A percentile compares a stretch with the other conserved stretches of the same genome.
These are phyloP conservation scores for Apteryx owenii DNA, from an alignment of 2,113 vertebrate species.

Conservation along the genomic window DNA sequence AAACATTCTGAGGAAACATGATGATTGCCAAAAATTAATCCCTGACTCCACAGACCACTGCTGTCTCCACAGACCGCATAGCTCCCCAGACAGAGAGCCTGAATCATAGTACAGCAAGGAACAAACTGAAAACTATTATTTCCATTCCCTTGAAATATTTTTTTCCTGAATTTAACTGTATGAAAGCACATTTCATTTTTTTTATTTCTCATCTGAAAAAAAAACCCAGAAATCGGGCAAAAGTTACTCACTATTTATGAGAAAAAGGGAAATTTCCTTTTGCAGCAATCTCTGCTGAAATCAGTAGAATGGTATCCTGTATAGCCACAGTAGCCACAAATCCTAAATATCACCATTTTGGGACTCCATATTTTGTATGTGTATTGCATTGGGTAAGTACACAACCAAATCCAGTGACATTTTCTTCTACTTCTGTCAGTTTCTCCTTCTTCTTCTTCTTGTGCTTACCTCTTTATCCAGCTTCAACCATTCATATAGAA, in stretches of 20 bases:
- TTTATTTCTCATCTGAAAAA: neutral
- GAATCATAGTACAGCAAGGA: neutral
- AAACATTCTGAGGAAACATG: neutral
- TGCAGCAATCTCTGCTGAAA: neutral
- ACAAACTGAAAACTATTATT: neutral
- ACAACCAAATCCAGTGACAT: accelerated
- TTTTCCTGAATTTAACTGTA: neutral
- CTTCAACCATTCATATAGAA: neutral
- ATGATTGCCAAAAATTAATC: neutral
- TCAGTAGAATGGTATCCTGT: neutral
- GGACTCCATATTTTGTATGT: neutral
- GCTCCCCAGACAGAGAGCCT: neutral
- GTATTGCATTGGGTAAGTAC: neutral
- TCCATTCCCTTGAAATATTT: accelerated
- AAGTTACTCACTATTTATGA: neutral
- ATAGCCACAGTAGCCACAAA: neutral
- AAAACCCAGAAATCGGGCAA: neutral
- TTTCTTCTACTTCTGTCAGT: neutral
- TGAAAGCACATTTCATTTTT: neutral
- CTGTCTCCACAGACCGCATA: neutral
- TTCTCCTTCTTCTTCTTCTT: neutral
- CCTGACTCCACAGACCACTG: neutral
- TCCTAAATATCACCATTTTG: neutral
- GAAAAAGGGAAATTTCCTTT: neutral
- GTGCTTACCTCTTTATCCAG: neutral